Evolutionary conservation across 1,140 invertebrate genomes (phyloP).

Genomic region (Ooceraea biroi): DNA sequence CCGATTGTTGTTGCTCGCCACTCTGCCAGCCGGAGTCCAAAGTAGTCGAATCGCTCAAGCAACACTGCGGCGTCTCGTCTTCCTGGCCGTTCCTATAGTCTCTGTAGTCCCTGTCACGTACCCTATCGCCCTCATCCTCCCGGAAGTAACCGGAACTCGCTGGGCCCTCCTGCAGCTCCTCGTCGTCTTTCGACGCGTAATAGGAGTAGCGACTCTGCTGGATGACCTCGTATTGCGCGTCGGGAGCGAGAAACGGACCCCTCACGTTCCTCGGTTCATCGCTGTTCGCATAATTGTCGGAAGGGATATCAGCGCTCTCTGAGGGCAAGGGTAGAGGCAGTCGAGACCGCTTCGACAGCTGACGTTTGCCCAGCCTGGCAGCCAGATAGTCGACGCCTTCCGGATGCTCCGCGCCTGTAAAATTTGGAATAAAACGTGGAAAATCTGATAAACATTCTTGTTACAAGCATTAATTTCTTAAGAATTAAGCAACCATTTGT

Average conservation of each 20-base stretch:
- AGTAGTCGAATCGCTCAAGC: slow-evolving; percentile 79
- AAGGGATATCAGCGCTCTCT: slow-evolving; percentile 72
- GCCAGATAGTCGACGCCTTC: slow-evolving; percentile 87
- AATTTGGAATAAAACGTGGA: neutral
- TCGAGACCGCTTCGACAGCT: slow-evolving; percentile 87
- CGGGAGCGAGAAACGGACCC: slow-evolving; percentile 87
- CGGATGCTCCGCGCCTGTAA: slow-evolving; percentile 71
- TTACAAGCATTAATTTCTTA: neutral
- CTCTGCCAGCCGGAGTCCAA: slow-evolving; percentile 81
- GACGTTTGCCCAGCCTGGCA: slow-evolving; percentile 86
- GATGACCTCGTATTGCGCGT: slow-evolving; percentile 89
- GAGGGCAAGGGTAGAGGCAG: slow-evolving; percentile 87
- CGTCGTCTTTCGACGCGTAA: slow-evolving; percentile 78
- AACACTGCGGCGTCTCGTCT: slow-evolving; percentile 79
- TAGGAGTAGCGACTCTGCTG: slow-evolving; percentile 83
- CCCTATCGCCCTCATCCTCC: slow-evolving; percentile 69
- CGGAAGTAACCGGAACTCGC: slow-evolving; percentile 71
- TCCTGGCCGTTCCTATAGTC: slow-evolving; percentile 78
- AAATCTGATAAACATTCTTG: neutral
- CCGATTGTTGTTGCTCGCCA: slow-evolving; percentile 77
- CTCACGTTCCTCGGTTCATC: slow-evolving; percentile 78
- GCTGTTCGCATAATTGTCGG: slow-evolving; percentile 81
- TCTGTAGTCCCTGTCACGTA: slow-evolving; percentile 77
- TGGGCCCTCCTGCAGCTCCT: slow-evolving; percentile 76
- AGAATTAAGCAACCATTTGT: neutral